Percentiles rank a stretch among this genome's conserved stretches.
Evolutionary conservation across 37 sponge, comb jelly and placozoan genomes (phyloP).

Genomic region (Agelas oroides): DNA sequence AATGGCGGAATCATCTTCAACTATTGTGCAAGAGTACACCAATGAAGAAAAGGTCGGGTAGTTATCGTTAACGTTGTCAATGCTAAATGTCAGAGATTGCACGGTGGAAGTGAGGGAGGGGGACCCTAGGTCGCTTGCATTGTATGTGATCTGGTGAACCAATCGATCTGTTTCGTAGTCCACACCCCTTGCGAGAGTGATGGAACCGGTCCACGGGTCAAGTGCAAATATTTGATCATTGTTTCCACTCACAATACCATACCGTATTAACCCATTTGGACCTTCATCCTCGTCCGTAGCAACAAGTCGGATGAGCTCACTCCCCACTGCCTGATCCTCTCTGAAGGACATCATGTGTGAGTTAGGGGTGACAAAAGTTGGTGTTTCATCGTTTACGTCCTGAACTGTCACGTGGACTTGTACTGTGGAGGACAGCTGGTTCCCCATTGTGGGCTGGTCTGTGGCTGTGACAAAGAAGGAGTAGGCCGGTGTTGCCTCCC

Average conservation of each 20-base stretch:
- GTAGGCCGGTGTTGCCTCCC: conserved; percentile 35
- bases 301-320: not conserved
- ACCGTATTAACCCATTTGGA: conserved; percentile 38
- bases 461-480: conserved; percentile 58
- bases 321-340: conserved; percentile 32
- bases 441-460: not conserved
- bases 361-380: conserved; percentile 21
- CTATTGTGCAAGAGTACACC: conserved; percentile 39
- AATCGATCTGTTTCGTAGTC: conserved; percentile 52
- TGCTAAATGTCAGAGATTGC: not conserved
- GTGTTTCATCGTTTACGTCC: conserved; percentile 66
- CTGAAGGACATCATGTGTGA: not conserved
- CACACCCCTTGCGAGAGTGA: conserved; percentile 38
- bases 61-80: conserved; percentile 59
- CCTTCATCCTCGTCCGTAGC: conserved; percentile 63
- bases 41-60: conserved; percentile 53
- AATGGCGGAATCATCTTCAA: not conserved
- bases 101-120: conserved; percentile 19
- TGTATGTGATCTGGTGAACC: conserved; percentile 3
- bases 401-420: conserved; percentile 42
- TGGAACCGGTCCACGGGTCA: conserved; percentile 48
- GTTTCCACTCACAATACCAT: conserved; percentile 57
- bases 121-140: conserved; percentile 42
- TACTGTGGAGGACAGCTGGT: conserved; percentile 20
- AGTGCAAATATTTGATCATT: conserved; percentile 48